phyloP scores from a whole-genome alignment of 2,113 vertebrate species.

The Nymphicus hollandicus region DNA sequence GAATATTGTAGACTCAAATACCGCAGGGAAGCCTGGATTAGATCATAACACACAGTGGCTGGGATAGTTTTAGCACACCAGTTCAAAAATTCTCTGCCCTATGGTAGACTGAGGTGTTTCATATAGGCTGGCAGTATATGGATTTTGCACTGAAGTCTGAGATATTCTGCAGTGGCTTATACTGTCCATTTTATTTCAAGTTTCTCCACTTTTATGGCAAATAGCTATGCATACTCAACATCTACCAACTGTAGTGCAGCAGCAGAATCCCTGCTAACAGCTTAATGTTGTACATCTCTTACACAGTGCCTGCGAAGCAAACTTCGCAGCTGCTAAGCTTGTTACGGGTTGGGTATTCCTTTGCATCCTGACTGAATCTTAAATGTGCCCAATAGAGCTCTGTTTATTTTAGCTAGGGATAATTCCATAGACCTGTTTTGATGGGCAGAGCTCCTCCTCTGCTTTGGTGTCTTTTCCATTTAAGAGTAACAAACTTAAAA shows the following conservation, averaged over 20 bases:
- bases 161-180: neutral
- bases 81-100: neutral
- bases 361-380: constrained; percentile 33
- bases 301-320: neutral
- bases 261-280: neutral
- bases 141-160: neutral
- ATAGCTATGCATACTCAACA: neutral
- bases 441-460: constrained; percentile 30
- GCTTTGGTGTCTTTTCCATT: constrained; percentile 37
- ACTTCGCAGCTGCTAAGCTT: neutral
- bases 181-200: neutral
- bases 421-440: constrained; percentile 50
- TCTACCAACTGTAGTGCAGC: neutral
- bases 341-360: neutral
- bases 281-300: neutral
- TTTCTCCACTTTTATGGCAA: neutral
- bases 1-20: neutral
- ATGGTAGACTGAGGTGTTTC: neutral
- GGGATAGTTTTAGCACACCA: neutral
- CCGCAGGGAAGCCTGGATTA: neutral
- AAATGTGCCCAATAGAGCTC: neutral
- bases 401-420: constrained; percentile 41
- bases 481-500: constrained; percentile 23
- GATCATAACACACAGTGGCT: neutral
- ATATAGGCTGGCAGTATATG: neutral